A percentile compares a stretch with the other conserved stretches of the same genome.
Evolutionary conservation across 2,113 vertebrate species (phyloP).

Genomic region (Anhinga anhinga): DNA sequence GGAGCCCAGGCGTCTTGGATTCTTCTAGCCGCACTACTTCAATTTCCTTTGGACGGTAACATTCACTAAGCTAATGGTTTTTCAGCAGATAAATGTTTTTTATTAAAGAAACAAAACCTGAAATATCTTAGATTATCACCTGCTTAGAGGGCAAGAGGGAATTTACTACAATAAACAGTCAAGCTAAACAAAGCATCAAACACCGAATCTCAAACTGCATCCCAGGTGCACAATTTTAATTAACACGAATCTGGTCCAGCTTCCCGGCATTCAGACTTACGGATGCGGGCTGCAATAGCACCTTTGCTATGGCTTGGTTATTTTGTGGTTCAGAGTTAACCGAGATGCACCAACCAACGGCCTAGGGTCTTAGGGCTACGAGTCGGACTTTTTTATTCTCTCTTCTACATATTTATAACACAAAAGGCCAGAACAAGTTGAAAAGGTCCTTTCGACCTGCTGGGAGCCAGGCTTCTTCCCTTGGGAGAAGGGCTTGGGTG

Average conservation of each 20-base stretch:
- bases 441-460: background rate
- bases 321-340: background rate
- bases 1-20: background rate
- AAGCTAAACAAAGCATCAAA: background rate
- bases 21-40: background rate
- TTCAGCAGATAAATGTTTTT: background rate
- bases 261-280: accelerated
- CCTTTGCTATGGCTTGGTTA: accelerated
- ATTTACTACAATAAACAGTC: background rate
- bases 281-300: background rate
- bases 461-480: background rate
- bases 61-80: background rate
- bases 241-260: background rate
- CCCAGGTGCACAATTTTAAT: background rate
- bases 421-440: background rate
- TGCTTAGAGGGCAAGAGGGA: background rate
- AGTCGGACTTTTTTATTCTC: background rate
- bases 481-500: background rate
- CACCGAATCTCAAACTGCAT: background rate
- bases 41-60: background rate
- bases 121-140: background rate
- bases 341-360: accelerated
- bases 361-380: accelerated
- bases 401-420: background rate
- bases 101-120: background rate